Evolutionary conservation across 2,797 vertebrate genomes (phyloP).

Genomic region (Acomys russatus): DNA sequence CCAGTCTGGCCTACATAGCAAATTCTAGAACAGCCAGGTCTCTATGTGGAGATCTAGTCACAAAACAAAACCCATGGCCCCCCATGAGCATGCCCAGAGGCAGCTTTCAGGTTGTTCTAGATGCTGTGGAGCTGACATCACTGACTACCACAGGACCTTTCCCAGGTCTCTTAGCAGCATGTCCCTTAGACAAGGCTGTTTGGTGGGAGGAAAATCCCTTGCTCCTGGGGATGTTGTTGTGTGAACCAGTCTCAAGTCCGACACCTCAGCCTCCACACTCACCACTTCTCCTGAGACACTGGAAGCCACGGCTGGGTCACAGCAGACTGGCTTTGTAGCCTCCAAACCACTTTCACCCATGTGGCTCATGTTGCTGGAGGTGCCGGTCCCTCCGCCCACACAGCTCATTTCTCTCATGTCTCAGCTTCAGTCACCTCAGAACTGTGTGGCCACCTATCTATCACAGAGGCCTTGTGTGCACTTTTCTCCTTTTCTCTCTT

Average conservation of each 20-base stretch:
- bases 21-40: not conserved
- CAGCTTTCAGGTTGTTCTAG: not conserved
- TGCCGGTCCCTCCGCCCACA: rapidly evolving
- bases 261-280: not conserved
- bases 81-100: not conserved
- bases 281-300: conserved; percentile 20
- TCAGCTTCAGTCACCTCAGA: not conserved
- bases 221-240: not conserved
- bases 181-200: not conserved
- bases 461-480: rapidly evolving
- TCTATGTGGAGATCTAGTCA: not conserved
- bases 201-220: not conserved
- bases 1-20: not conserved
- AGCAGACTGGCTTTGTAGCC: not conserved
- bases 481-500: not conserved
- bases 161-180: rapidly evolving
- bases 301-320: not conserved
- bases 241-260: not conserved
- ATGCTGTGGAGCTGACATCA: too few relatives aligned
- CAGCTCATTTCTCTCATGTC: not conserved
- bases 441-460: not conserved
- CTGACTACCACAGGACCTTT: not conserved
- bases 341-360: conserved; percentile 1
- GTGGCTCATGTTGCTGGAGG: not conserved
- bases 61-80: too few relatives aligned